Percentiles rank a stretch among this genome's conserved stretches.
phyloP scores from a whole-genome alignment of 1,140 invertebrate species.

The Ceratina australensis region DNA sequence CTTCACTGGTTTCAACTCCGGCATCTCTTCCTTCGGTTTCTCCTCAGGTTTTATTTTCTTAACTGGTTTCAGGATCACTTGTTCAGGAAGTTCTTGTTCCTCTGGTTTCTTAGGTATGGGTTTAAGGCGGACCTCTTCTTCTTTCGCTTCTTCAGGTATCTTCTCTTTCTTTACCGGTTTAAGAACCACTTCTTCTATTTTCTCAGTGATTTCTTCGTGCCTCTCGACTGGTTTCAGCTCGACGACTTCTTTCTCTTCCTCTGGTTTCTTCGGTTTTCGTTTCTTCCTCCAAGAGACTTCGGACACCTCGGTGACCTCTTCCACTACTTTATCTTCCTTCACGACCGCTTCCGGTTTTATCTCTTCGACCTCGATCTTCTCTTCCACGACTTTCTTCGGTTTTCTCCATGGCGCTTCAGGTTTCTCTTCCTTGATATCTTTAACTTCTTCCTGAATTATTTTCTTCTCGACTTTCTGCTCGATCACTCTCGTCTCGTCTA shows the following conservation, averaged over 20 bases:
- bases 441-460: conserved; percentile 61
- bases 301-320: conserved; percentile 27
- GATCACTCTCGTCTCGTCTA: conserved; percentile 27
- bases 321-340: conserved; percentile 29
- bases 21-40: conserved; percentile 71
- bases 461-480: conserved; percentile 49
- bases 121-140: not conserved
- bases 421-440: conserved; percentile 47
- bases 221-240: conserved; percentile 21
- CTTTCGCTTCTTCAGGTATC: not conserved
- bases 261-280: conserved; percentile 17
- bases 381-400: conserved; percentile 32
- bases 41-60: conserved; percentile 69
- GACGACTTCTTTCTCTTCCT: conserved; percentile 30
- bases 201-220: conserved; percentile 18
- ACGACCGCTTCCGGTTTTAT: conserved; percentile 24
- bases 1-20: conserved; percentile 77
- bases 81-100: conserved; percentile 17
- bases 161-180: conserved; percentile 18
- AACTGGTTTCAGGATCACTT: conserved; percentile 41
- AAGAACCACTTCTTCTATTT: conserved; percentile 23
- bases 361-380: conserved; percentile 23
- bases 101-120: not conserved
- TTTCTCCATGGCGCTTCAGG: conserved; percentile 56
- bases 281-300: conserved; percentile 51